Percentiles rank a stretch among this genome's conserved stretches.
These are phyloP conservation scores for Silurus glanis DNA, from an alignment of 2,113 vertebrate species.

Conservation along the genomic window DNA sequence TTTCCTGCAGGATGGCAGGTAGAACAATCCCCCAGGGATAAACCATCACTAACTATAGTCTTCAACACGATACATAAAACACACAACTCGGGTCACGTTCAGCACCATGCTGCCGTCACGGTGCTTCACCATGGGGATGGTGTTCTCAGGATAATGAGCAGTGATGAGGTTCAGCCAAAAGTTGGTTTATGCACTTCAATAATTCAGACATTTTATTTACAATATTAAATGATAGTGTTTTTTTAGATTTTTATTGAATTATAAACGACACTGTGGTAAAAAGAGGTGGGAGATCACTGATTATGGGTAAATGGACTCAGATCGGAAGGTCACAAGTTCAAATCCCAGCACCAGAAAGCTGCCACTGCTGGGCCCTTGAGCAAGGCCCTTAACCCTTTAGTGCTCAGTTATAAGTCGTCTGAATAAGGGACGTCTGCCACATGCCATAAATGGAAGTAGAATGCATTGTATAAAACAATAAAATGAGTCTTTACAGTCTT, in stretches of 20 bases:
- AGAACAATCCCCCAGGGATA: not conserved
- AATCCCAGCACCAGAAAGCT: no score
- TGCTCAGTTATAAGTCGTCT: no score
- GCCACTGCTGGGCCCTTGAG: no score
- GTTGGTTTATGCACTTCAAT: not conserved
- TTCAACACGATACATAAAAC: not conserved
- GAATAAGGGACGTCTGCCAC: no score
- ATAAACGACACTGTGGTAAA: no score
- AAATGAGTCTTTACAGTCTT: not conserved
- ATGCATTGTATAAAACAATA: not conserved
- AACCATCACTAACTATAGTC: not conserved
- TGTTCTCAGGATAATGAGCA: not conserved
- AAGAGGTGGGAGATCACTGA: no score
- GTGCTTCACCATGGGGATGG: not conserved
- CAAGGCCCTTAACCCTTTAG: no score
- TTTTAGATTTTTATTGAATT: no score
- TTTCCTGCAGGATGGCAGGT: slow-evolving; percentile 87
- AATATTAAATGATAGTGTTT: no score
- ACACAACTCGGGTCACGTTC: not conserved
- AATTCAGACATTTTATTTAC: not conserved
- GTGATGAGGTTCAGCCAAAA: not conserved
- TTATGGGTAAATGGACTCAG: no score
- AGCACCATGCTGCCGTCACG: not conserved
- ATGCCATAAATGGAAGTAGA: no score
- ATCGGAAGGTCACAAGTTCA: no score